phyloP scores from a whole-genome alignment of 2,797 vertebrate species.

The Parotocinclus haroldoi region DNA sequence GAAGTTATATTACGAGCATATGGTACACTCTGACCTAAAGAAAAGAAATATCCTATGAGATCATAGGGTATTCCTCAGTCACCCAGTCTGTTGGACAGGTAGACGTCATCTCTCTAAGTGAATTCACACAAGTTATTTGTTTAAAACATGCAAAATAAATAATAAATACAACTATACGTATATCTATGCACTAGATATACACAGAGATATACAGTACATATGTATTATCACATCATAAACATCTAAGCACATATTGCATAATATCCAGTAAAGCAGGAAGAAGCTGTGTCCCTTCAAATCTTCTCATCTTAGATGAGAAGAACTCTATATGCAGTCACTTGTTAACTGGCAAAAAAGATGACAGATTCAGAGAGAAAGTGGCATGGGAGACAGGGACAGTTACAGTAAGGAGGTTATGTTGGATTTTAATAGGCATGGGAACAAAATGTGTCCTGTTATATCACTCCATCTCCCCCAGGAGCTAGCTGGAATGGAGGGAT shows the following conservation, averaged over 20 bases:
- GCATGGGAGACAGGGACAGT: conserved; percentile 39
- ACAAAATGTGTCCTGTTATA: conserved; percentile 49
- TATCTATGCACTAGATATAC: too few relatives aligned
- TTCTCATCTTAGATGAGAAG: conserved; percentile 2
- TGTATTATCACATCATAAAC: too few relatives aligned
- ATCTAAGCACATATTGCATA: too few relatives aligned
- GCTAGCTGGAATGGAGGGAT: conserved; percentile 14
- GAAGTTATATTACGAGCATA: conserved; percentile 38
- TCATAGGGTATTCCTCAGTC: too few relatives aligned
- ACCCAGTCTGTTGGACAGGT: conserved; percentile 51
- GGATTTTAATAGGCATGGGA: conserved; percentile 50
- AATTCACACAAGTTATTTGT: too few relatives aligned
- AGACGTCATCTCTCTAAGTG: too few relatives aligned
- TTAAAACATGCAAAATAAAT: too few relatives aligned
- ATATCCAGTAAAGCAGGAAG: too few relatives aligned
- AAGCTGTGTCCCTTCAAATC: too few relatives aligned
- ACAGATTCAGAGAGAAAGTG: conserved; percentile 26
- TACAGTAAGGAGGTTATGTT: conserved; percentile 53
- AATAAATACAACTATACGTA: too few relatives aligned
- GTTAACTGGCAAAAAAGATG: conserved; percentile 23
- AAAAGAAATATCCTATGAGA: conserved; percentile 57
- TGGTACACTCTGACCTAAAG: conserved; percentile 42
- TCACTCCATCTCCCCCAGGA: conserved; percentile 37
- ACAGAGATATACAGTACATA: too few relatives aligned
- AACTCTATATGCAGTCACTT: background rate